Base-by-base conservation (phyloP, 92 coral and sea anemone species). In the Bergia puertoricense region DNA sequence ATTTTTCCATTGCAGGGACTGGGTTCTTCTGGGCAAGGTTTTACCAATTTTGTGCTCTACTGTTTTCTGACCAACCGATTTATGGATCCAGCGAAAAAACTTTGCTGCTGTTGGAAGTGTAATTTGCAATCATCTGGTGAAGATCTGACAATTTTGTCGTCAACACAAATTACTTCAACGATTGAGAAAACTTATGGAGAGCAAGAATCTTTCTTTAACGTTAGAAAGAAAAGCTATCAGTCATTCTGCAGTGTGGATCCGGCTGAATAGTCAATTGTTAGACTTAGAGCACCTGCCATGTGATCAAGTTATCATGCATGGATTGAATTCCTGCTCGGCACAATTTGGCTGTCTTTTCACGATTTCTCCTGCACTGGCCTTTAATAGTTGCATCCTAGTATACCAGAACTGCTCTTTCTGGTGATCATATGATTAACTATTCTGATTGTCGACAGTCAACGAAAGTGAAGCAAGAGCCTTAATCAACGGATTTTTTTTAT, bases 51-150 rank as follows among this genome's bases (percentile, higher is more conserved):
- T 68, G 8, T 82, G 42, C 73, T 82, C 56, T 82, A 41, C 30
- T 82, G 86, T 82, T 44, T 68, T 51, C 76, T 82, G 2, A 82
- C 86, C 39, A 82, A 82, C 38, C 86, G 77, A 22, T 44, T 68
- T 66, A 82, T 82, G 77, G 76, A 30, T 43, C 41, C 59, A 42
- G 11, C 30, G 14, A 67, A 22, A 68, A 23, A 22, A 14, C 11
- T 82, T 68, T 68, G 77, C 41, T 16, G 42, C 57, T 82, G 86
- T 39, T 82, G 41, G 50, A 30, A 44, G 50, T 10, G 43, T 45
- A 44, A 20, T 11, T 5, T 11, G 62, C 22, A 36, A 43, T 10
- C 74, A 68, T 43, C 77, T 44, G 86, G 62, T 11, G 62, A 68
- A 5, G 76, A 67, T 82, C 76, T 67, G 4, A 41, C 86, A 44